Conservation (phyloP, 2,797 vertebrate species). For the Chaenodraco wilsoni region DNA sequence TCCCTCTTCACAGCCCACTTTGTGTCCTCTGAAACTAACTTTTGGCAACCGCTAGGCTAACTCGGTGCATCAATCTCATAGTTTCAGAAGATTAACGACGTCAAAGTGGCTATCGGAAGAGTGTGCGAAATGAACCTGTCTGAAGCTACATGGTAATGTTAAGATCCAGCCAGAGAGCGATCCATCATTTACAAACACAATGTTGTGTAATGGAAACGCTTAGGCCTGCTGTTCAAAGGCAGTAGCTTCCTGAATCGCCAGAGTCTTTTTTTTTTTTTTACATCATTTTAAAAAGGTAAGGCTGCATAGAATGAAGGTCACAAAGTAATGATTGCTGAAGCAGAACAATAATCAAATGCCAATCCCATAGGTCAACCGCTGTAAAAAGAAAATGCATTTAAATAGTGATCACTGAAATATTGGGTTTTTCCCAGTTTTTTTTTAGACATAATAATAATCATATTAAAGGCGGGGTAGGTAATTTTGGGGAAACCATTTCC, state of each 20-base stretch:
- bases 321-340: not conserved
- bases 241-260: not conserved
- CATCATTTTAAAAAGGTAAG: not conserved
- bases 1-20: conserved; percentile 41
- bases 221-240: not conserved
- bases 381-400: too few relatives aligned
- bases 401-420: too few relatives aligned
- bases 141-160: not conserved
- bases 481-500: too few relatives aligned
- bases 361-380: too few relatives aligned
- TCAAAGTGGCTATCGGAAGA: conserved; percentile 5
- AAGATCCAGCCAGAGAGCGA: conserved; percentile 1
- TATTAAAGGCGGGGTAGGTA: not conserved
- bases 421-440: too few relatives aligned
- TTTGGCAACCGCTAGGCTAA: conserved; percentile 13
- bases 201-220: not conserved
- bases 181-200: not conserved
- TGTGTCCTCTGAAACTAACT: conserved; percentile 48
- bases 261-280: not conserved
- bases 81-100: conserved; percentile 16
- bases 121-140: not conserved
- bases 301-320: not conserved
- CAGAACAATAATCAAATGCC: not conserved
- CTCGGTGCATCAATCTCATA: conserved; percentile 18
- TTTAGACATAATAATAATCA: not conserved